These are phyloP conservation scores for Agrochola litura DNA, from an alignment of 2,888 invertebrate species.

Conservation along the genomic window DNA sequence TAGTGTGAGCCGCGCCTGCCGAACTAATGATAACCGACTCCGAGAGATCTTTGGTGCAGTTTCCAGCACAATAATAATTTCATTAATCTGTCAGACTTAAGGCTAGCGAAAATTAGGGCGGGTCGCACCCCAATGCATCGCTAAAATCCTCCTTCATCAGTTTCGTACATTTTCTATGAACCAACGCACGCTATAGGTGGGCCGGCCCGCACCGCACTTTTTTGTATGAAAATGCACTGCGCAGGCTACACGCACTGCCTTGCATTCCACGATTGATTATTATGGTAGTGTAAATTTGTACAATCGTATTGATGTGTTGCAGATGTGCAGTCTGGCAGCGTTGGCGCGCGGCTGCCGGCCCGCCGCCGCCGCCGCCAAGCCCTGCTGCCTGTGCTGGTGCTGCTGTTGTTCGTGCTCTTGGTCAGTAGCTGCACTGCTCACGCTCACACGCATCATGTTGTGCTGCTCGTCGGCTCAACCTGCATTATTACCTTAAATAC, in stretches of 20 bases:
- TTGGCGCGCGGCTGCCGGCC: conserved; percentile 90
- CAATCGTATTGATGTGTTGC: conserved; percentile 62
- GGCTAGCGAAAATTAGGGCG: neutral
- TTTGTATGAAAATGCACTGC: neutral
- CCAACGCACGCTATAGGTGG: neutral
- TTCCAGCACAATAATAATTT: neutral
- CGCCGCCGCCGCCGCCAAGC: conserved; percentile 86
- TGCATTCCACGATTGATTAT: neutral
- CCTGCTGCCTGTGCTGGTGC: conserved; percentile 91
- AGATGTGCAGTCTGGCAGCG: conserved; percentile 89
- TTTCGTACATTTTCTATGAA: neutral
- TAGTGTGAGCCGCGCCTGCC: neutral
- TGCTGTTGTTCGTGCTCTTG: conserved; percentile 92
- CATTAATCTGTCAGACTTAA: neutral
- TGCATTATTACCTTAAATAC: neutral
- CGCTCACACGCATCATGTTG: neutral
- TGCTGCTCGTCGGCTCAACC: neutral
- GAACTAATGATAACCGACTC: neutral
- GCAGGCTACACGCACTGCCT: neutral
- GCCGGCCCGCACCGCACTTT: neutral
- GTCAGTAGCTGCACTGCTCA: conserved; percentile 74
- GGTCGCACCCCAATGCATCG: neutral
- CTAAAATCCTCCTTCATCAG: neutral
- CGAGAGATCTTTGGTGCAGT: neutral
- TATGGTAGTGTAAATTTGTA: neutral